phyloP scores from a whole-genome alignment of 2,113 vertebrate species.

The Panthera leo region DNA sequence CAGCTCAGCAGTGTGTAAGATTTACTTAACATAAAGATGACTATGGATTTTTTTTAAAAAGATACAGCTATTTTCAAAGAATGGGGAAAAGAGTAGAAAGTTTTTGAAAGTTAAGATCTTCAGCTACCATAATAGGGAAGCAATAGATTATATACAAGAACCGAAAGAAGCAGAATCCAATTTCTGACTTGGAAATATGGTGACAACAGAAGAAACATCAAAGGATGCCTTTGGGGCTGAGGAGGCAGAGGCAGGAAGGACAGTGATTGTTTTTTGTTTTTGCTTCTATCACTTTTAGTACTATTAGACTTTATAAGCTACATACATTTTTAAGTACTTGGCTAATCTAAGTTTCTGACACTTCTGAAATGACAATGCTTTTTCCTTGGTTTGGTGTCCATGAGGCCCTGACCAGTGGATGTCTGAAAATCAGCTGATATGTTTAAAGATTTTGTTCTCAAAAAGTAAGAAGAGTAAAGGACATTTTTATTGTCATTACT shows the following conservation, averaged over 20 bases:
- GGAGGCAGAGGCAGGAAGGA: background rate
- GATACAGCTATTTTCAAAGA: background rate
- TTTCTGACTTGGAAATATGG: background rate
- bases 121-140: background rate
- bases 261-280: background rate
- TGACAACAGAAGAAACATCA: background rate
- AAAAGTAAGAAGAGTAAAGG: background rate
- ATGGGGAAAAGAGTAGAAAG: background rate
- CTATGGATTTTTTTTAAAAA: background rate
- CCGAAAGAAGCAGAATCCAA: background rate
- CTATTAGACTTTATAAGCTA: background rate
- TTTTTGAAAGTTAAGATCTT: slow-evolving; percentile 37
- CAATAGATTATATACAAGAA: background rate
- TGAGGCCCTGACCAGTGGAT: background rate
- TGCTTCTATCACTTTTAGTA: background rate
- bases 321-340: slow-evolving; percentile 8
- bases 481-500: slow-evolving; percentile 10
- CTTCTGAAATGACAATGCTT: slow-evolving; percentile 39
- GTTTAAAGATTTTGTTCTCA: background rate
- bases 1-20: background rate
- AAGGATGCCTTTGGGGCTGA: background rate
- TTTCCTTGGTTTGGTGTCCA: background rate
- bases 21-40: slow-evolving; percentile 16
- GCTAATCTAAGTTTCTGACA: background rate
- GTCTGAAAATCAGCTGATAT: background rate